Conservation (phyloP, 2,888 invertebrate species). For the Desoria tigrina region DNA sequence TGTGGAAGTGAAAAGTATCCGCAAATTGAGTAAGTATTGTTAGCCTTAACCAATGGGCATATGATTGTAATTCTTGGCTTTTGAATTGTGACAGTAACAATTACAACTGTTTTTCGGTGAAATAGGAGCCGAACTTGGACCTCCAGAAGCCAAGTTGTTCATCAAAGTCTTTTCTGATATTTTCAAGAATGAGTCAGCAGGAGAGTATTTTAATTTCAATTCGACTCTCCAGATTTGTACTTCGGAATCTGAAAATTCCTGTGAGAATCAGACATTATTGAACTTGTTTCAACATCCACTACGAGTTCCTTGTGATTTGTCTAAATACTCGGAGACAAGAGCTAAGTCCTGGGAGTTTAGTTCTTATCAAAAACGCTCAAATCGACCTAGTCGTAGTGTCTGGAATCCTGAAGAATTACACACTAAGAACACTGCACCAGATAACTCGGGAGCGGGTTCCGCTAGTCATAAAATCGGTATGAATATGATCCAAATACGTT, state of each 20-base stretch:
- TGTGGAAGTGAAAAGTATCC: constrained; percentile 17
- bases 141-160: constrained; percentile 25
- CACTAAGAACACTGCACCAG: neutral
- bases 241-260: constrained; percentile 5
- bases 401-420: constrained; percentile 21
- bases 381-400: constrained; percentile 34
- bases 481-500: neutral
- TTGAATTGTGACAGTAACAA: too few species aligned
- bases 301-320: constrained; percentile 25
- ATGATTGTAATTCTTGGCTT: neutral
- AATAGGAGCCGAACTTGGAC: neutral
- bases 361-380: constrained; percentile 22
- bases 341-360: too few species aligned
- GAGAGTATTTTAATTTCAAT: constrained; percentile 14
- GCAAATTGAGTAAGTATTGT: neutral
- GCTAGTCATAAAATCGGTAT: neutral
- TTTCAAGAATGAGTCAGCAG: neutral
- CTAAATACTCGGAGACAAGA: neutral
- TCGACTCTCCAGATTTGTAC: constrained; percentile 26
- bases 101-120: too few species aligned
- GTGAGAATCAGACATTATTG: constrained; percentile 24
- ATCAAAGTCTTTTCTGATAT: constrained; percentile 26
- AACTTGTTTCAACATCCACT: constrained; percentile 21
- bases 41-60: neutral
- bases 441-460: neutral